Percentiles rank a stretch among this genome's conserved stretches.
Conservation (phyloP, 2,113 vertebrate genomes). For the Actinemys pallida region DNA sequence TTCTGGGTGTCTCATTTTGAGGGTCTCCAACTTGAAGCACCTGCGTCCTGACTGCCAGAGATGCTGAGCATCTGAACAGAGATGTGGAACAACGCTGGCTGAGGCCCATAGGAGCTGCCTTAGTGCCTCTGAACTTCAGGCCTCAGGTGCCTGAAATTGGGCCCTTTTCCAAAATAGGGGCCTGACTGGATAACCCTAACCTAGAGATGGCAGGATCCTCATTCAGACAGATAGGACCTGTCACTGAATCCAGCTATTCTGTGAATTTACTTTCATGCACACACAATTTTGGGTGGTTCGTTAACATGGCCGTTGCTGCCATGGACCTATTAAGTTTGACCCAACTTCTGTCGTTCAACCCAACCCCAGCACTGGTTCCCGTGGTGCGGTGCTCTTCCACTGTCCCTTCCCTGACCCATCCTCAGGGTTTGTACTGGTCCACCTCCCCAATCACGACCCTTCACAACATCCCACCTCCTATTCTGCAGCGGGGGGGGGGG, state of each 20-base stretch:
- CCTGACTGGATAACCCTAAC: background rate
- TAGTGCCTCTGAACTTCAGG: background rate
- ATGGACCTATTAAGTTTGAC: background rate
- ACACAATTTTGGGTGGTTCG: background rate
- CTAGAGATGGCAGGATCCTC: background rate
- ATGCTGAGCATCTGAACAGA: background rate
- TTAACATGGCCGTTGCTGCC: background rate
- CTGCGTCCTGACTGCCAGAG: background rate
- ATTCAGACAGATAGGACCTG: background rate
- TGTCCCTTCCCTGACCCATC: background rate
- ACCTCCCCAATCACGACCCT: too few relatives aligned
- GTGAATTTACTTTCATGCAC: background rate
- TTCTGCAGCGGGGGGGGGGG: too few relatives aligned
- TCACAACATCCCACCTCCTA: background rate
- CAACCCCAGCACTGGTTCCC: background rate
- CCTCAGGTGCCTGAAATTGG: background rate
- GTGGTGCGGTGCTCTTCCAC: background rate
- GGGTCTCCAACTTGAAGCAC: background rate
- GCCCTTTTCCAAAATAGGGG: background rate
- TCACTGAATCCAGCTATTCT: background rate
- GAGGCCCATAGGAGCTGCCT: background rate
- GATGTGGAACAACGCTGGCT: background rate
- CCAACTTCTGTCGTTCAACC: background rate
- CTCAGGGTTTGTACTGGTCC: background rate
- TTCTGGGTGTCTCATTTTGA: rapidly evolving